Conservation (phyloP, 2,888 invertebrate species). For the Cheilosia scutellata region DNA sequence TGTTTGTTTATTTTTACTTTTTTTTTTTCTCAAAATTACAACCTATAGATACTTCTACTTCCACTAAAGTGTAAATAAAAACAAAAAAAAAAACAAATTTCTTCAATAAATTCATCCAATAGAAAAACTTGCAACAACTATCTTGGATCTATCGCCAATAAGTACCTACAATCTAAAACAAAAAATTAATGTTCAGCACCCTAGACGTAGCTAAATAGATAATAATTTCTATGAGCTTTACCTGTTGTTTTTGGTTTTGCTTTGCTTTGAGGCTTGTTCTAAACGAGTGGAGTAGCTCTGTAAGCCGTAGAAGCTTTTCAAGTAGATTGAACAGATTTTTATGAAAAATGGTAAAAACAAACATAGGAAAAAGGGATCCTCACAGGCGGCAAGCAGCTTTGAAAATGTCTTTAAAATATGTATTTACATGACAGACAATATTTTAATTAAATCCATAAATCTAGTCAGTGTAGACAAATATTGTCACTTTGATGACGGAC, state of each 20-base stretch:
- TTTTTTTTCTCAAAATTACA: conserved; percentile 53
- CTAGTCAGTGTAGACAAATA: too few relatives aligned
- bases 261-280: conserved; percentile 69
- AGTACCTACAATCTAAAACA: conserved; percentile 51
- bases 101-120: conserved; percentile 59
- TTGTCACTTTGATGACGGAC: too few relatives aligned
- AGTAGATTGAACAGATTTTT: conserved; percentile 31
- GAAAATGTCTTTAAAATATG: too few relatives aligned
- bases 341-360: conserved; percentile 13
- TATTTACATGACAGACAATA: too few relatives aligned
- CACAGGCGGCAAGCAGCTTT: background rate
- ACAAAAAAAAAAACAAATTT: conserved; percentile 56
- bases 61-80: conserved; percentile 73
- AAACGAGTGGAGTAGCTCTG: conserved; percentile 37
- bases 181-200: conserved; percentile 45
- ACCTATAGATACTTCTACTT: conserved; percentile 71
- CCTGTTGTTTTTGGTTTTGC: conserved; percentile 60
- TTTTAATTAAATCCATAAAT: too few relatives aligned
- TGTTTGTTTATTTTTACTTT: conserved; percentile 44
- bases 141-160: conserved; percentile 68
- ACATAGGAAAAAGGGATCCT: conserved; percentile 3
- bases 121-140: conserved; percentile 64
- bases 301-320: conserved; percentile 58
- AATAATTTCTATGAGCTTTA: conserved; percentile 62
- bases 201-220: conserved; percentile 64